Conservation (phyloP, 2,888 invertebrate genomes). For the Cephalotes varians region DNA sequence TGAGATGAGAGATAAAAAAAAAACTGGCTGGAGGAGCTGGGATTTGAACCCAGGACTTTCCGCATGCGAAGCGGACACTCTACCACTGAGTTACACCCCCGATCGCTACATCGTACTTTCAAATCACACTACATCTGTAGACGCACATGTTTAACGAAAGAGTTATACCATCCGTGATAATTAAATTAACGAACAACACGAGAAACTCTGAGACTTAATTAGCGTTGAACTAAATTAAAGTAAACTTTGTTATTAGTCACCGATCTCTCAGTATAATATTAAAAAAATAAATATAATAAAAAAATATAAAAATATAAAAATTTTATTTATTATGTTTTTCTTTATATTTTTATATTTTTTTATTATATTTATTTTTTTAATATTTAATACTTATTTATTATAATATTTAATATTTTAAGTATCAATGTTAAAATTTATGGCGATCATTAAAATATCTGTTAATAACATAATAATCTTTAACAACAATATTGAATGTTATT, state of each 20-base stretch:
- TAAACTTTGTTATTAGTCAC: background rate
- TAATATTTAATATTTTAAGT: too few species aligned
- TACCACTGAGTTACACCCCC: slow-evolving; percentile 84
- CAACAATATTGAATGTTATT: background rate
- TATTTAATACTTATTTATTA: too few species aligned
- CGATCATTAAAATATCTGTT: background rate
- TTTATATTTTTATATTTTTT: too few species aligned
- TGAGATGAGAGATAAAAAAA: slow-evolving; percentile 61
- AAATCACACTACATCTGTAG: background rate
- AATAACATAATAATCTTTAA: background rate
- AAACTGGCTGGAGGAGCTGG: slow-evolving; percentile 79
- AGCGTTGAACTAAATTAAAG: background rate
- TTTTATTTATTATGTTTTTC: too few species aligned
- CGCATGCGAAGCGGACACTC: slow-evolving; percentile 84
- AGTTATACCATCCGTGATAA: background rate
- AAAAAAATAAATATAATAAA: too few species aligned
- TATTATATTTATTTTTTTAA: too few species aligned
- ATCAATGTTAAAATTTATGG: background rate
- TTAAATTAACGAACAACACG: slow-evolving; percentile 35
- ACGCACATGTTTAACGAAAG: too few species aligned
- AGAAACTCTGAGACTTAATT: background rate
- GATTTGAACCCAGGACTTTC: slow-evolving; percentile 84
- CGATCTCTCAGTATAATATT: background rate
- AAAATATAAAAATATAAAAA: too few species aligned
- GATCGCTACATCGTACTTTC: background rate